Conservation (phyloP, 2,113 vertebrate species). For the Catharus fuscescens region DNA sequence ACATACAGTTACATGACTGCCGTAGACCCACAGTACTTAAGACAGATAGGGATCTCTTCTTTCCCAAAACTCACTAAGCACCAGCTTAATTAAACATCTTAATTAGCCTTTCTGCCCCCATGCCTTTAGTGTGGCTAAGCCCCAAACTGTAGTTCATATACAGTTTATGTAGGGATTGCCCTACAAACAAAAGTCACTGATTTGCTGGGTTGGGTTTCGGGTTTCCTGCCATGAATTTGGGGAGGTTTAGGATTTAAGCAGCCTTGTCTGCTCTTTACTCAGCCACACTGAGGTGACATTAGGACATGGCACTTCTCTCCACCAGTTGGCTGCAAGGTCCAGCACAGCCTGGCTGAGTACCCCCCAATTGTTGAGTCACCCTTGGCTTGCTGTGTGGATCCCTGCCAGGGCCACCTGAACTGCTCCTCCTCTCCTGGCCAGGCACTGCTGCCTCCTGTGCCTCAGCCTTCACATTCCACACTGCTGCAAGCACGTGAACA, state of each 20-base stretch:
- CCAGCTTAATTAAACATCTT: neutral
- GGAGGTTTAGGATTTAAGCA: neutral
- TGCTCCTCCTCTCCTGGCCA: neutral
- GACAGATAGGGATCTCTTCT: neutral
- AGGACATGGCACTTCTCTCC: neutral
- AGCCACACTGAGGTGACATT: neutral
- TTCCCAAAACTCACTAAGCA: neutral
- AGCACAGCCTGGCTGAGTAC: neutral
- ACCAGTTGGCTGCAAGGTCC: neutral
- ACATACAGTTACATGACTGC: neutral
- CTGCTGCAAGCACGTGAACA: slow-evolving; percentile 18
- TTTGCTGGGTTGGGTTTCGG: neutral
- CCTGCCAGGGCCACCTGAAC: slow-evolving; percentile 25
- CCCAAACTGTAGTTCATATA: neutral
- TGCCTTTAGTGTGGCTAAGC: neutral
- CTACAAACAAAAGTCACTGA: neutral
- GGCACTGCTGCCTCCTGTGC: slow-evolving; percentile 4
- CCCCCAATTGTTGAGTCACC: neutral
- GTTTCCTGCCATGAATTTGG: neutral
- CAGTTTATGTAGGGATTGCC: neutral
- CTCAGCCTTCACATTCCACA: slow-evolving; percentile 30
- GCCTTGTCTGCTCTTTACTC: neutral
- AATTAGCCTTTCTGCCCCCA: neutral
- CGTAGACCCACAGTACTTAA: neutral
- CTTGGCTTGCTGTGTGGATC: neutral